Base-by-base conservation (phyloP, 2,797 vertebrate species). In the Gobio occitaniae region DNA sequence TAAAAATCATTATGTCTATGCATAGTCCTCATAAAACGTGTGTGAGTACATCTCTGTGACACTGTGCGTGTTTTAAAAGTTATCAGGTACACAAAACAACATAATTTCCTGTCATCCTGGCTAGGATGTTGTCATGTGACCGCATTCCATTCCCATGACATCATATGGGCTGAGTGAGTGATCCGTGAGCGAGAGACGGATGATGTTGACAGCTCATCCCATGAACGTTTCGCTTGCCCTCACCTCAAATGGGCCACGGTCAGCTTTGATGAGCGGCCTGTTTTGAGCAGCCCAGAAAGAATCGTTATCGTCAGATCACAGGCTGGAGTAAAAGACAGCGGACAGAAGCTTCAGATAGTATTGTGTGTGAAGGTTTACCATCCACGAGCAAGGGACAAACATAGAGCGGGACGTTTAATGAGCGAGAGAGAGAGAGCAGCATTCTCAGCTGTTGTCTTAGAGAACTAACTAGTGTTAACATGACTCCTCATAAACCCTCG, bases 101-200 rank as follows among this genome's bases (percentile, higher is more conserved):
- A 82, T 71, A 0, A 54, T 69, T 83, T 56, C 52, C 50, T 80
- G 84, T 86, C 48, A 6, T 87, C 86, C 83, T 21, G 71, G 76
- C 87, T 78, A 74, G 89, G 83, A 82, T 76, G 69, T 87, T 80
- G 84, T 91, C 87, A 88, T 89, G 84, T 77, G 87, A 90, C 56
- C 75, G 70, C 92, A 94, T 95, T 93, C 93, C 92, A 89, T 84
- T 38, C 56, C 78, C 36, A 69, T 94, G 94, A 95, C 92, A 90
- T 93, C 92, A 93, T 83, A 80, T 52, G 38, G 80, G 87, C 80
- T 63, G 80, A 83, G 80, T 88, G 88, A 88, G 71, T 84, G 71
- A 89, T 54, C n/a, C 85, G 63, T 85, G 71, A 89, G 54, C 13
- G 86, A 59, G 71, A 88, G 70, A 47, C 11, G 47, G 68, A 17